Conservation (phyloP, 2,888 invertebrate genomes). For the Melipona beecheii region DNA sequence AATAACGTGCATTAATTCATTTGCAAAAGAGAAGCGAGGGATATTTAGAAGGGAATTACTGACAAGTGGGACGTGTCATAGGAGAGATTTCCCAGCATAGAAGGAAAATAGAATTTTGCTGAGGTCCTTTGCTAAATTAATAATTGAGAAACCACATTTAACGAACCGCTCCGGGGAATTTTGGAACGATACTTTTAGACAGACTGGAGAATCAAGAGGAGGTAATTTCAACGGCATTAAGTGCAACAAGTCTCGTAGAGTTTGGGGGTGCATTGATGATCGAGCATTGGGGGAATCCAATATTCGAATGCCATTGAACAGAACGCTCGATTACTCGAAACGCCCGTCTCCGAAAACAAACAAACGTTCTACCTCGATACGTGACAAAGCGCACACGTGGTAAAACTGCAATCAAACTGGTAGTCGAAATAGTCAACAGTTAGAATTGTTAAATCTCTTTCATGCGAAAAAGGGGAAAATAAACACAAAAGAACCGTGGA, state of each 20-base stretch:
- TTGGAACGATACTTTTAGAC: not conserved
- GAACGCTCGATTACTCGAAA: not conserved
- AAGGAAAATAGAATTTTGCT: too few relatives aligned
- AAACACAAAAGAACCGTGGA: not conserved
- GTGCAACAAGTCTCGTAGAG: not conserved
- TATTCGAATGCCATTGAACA: not conserved
- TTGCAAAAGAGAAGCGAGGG: too few relatives aligned
- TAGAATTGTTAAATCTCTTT: not conserved
- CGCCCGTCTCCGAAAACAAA: not conserved
- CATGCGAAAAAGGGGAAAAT: not conserved
- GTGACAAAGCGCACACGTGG: not conserved
- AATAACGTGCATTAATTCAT: too few relatives aligned
- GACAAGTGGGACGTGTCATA: too few relatives aligned
- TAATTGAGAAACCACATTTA: too few relatives aligned
- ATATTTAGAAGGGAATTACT: too few relatives aligned
- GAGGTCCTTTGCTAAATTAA: too few relatives aligned
- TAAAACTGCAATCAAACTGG: not conserved
- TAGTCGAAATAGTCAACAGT: slow-evolving; percentile 3
- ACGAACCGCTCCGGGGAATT: too few relatives aligned
- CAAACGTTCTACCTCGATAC: not conserved
- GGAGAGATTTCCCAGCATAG: too few relatives aligned
- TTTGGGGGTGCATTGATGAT: not conserved
- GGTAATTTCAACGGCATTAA: not conserved
- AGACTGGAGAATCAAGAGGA: not conserved
- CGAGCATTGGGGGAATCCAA: not conserved